Conservation (phyloP, 2,113 vertebrate genomes). For the Sapayoa aenigma region DNA sequence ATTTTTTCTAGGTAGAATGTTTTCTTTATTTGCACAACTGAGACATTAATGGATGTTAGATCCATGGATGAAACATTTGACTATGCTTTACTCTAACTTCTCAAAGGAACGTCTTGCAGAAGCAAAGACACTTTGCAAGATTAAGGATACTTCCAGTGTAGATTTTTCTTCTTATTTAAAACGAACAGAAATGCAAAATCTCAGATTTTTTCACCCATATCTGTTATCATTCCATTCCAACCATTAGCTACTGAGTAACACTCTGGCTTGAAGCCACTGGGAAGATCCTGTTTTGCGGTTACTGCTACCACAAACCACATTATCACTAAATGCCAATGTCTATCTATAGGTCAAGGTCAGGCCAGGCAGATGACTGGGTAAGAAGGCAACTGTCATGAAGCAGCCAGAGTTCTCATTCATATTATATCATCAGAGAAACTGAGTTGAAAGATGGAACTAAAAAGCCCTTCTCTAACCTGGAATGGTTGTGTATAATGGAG, state of each 20-base stretch:
- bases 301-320: constrained; percentile 74
- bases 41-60: not conserved
- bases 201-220: constrained; percentile 19
- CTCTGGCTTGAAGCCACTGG: constrained; percentile 52
- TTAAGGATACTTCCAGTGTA: not conserved
- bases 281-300: constrained; percentile 76
- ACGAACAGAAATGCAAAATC: constrained; percentile 10
- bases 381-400: not conserved
- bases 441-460: not conserved
- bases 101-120: not conserved
- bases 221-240: constrained; percentile 52
- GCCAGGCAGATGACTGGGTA: not conserved
- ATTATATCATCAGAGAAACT: not conserved
- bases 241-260: constrained; percentile 70
- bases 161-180: not conserved
- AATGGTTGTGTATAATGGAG: not conserved
- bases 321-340: constrained; percentile 57
- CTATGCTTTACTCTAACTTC: not conserved
- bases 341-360: constrained; percentile 75
- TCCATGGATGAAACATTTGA: not conserved
- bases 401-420: not conserved
- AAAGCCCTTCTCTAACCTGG: not conserved
- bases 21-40: not conserved
- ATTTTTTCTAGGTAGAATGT: not conserved
- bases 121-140: not conserved